phyloP scores from a whole-genome alignment of 1,140 invertebrate genomes.

The Zaprionus ornatus region DNA sequence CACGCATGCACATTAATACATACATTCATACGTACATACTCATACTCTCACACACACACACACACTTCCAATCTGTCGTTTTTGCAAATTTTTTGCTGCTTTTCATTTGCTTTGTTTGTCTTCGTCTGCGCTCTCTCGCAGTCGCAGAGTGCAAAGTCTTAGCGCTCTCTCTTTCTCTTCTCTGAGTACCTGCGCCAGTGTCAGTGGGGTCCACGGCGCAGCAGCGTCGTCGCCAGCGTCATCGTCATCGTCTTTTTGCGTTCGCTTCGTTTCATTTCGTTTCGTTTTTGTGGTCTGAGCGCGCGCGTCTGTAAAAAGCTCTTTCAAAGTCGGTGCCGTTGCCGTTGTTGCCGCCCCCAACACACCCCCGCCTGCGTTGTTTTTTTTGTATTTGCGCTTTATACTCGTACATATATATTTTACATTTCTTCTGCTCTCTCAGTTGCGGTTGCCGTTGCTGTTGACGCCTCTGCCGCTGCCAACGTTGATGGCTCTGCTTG shows the following conservation, averaged over 20 bases:
- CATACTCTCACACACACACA: slow-evolving; percentile 27
- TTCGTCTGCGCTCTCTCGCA: slow-evolving; percentile 37
- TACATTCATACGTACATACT: background rate
- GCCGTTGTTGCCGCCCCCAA: slow-evolving; percentile 53
- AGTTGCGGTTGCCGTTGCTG: slow-evolving; percentile 37
- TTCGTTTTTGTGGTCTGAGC: slow-evolving; percentile 66
- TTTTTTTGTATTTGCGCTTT: slow-evolving; percentile 42
- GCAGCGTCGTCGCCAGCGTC: slow-evolving; percentile 25
- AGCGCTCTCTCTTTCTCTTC: slow-evolving; percentile 44
- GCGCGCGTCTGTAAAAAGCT: slow-evolving; percentile 72
- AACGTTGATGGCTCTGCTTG: slow-evolving; percentile 52
- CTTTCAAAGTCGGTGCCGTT: slow-evolving; percentile 49
- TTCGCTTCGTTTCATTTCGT: slow-evolving; percentile 67
- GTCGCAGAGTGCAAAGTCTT: slow-evolving; percentile 34
- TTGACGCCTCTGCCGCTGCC: slow-evolving; percentile 41
- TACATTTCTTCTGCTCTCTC: slow-evolving; percentile 55
- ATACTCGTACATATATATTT: slow-evolving; percentile 26
- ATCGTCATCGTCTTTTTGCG: slow-evolving; percentile 62
- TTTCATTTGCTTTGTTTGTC: slow-evolving; percentile 66
- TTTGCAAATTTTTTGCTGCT: slow-evolving; percentile 66
- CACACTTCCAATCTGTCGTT: slow-evolving; percentile 54
- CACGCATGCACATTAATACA: slow-evolving; percentile 19
- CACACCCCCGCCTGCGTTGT: slow-evolving; percentile 19
- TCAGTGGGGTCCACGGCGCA: slow-evolving; percentile 17
- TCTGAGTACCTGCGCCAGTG: slow-evolving; percentile 16